Base-by-base conservation (phyloP, 2,888 invertebrate genomes). In the Parnassius orleans region DNA sequence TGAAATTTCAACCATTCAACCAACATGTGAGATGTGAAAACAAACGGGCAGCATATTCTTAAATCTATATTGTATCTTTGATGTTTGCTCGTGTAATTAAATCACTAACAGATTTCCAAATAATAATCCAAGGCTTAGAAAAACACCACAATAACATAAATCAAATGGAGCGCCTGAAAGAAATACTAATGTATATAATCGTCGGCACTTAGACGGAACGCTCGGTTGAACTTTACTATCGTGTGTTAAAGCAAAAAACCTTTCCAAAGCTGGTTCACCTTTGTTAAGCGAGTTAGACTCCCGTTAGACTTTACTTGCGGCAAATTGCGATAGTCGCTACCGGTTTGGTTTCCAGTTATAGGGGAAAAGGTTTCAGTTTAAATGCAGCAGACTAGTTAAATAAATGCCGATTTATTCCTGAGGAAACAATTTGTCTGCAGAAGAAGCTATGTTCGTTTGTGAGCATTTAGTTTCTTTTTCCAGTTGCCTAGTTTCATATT, bases 251-350 rank as follows among this genome's bases (percentile, higher is more conserved):
- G 61, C 68, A 66, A 69, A 70, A 67, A 64, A 65, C 67, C 63
- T 65, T 60, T 61, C 63, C 65, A 57, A 64, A 68, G 69, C 70
- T 67, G 65, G 62, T 66, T 74, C 69, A 74, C 78, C 72, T 70
- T 61, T 69, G 65, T 66, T 61, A 59, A 59, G 64, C 66, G 69
- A 70, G 71, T 73, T 76, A n/a, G n/a, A n/a, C n/a, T 66, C 64
- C 72, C 65, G 58, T 61, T 65, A 59, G 61, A n/a, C 46, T 46
- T n/a, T 43, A 24, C 19, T 56, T 33, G 50, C 59, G 48, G 60
- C 57, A 12, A 42, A 48, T 54, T 57, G 54, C 57, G 41, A 60
- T 51, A 9, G 51, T 44, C 33, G 46, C 61, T 61, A 48, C 56
- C 61, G 61, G 61, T 61, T 56, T 41, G 47, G 24, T 53, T 15